Conservation (phyloP, 2,888 invertebrate species). For the Rhagonycha lutea region DNA sequence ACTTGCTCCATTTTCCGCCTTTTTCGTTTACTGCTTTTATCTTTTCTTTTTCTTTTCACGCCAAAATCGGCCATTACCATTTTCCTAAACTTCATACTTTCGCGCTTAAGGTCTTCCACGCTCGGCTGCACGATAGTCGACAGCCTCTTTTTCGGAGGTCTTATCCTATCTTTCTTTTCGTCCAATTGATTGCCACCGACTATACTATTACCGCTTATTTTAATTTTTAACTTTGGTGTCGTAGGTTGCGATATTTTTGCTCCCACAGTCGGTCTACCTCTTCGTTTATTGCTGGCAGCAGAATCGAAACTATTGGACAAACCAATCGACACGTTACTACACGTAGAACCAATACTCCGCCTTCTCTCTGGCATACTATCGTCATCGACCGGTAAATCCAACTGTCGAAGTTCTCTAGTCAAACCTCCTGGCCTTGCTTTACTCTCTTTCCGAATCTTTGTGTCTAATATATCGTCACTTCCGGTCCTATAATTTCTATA, state of each 20-base stretch:
- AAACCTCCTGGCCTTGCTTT: conserved; percentile 59
- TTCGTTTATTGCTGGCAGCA: conserved; percentile 45
- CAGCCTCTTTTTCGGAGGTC: conserved; percentile 81
- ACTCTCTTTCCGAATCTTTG: conserved; percentile 66
- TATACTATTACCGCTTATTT: conserved; percentile 59
- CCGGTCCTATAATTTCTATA: conserved; percentile 64
- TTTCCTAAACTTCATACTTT: conserved; percentile 85
- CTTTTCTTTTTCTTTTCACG: conserved; percentile 62
- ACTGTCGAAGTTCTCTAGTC: conserved; percentile 66
- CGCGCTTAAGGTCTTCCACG: conserved; percentile 79
- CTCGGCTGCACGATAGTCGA: conserved; percentile 68
- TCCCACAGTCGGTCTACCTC: conserved; percentile 49
- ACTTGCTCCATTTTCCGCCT: conserved; percentile 59
- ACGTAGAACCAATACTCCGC: conserved; percentile 56
- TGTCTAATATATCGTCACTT: conserved; percentile 60
- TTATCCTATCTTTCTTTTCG: conserved; percentile 58
- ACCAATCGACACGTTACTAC: conserved; percentile 50
- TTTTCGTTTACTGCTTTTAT: conserved; percentile 62
- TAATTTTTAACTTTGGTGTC: conserved; percentile 76
- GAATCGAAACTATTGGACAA: conserved; percentile 40
- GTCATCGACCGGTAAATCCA: conserved; percentile 65
- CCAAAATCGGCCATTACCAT: conserved; percentile 85
- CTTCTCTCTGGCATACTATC: conserved; percentile 53
- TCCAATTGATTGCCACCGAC: conserved; percentile 53
- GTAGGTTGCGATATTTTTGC: conserved; percentile 46